Base-by-base conservation (phyloP, 1,140 invertebrate species). In the Cydia amplana region DNA sequence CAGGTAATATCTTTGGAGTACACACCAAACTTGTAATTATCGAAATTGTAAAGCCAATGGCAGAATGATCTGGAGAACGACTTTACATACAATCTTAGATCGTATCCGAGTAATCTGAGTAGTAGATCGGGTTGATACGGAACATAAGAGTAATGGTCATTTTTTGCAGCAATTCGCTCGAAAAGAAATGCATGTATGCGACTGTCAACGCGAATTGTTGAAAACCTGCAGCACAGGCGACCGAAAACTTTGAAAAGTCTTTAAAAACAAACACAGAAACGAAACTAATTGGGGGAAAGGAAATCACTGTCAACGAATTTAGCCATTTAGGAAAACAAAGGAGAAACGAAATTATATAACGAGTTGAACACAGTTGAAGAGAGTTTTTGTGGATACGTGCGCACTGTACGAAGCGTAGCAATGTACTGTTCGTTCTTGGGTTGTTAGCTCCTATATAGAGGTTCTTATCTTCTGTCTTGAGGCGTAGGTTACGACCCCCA, bases 101-200 rank as follows among this genome's bases (percentile, higher is more conserved):
- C 91, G 94, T 94, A 94, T 95, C 94, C 77, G 94, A 94, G 79
- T 95, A 95, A 83, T 94, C 94, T 63, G 94, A 95, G 88, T 95
- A 95, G 85, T 95, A 95, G 80, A 95, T 95, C 76, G 94, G 94
- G 86, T 95, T 94, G 74, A 94, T 90, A 80, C 94, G 92, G 83
- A 92, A 94, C 91, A 91, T 92, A 67, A 94, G 85, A 80, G 85
- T 89, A 85, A 94, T 92, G 83, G 86, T 92, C 94, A 94, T 94
- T 92, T 93, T 94, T 90, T 93, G 90, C 65, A 89, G 70, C 28
- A 90, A 63, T 43, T 86, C 84, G 85, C 76, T 84, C 75, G 75
- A 79, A 55, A 80, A 83, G 84, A 80, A 89, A 93, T 89, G 80
- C 92, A 93, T 93, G 88, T 92, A 93, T 88, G 77, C 85, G 80